Base-by-base conservation (phyloP, 2,797 vertebrate genomes). In the Melanotaenia pygmaea region DNA sequence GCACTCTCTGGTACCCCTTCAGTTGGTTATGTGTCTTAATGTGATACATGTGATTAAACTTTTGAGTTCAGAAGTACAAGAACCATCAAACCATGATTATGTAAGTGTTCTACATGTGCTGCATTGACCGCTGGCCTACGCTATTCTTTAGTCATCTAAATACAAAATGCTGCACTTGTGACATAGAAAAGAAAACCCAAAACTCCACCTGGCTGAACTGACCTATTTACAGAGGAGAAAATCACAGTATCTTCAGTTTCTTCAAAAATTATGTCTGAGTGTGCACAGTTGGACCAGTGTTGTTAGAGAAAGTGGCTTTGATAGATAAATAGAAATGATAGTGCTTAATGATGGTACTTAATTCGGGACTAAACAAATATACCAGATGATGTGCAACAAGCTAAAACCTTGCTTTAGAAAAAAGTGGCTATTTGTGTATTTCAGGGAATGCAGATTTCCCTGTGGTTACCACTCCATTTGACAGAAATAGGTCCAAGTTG, bases 311-410 rank as follows among this genome's bases (percentile, higher is more conserved):
- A 65, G 73, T 71, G 62, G 64, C 70, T 70, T 53, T 40, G 26
- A 61, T 73, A 37, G n/a, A 56, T 83, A 79, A 87, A 80, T 70
- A 59, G 77, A 82, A 57, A 83, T 16, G 69, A 83, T 69, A 68
- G 67, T 45, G 34, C 32, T 34, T 34, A 34, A 34, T 34, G 32
- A 34, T 34, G 28, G 28, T 34, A 34, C 32, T 40, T 47, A 59
- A 62, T 75, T 81, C 54, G 61, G 66, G 37, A 30, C 40, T 61
- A 69, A 30, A 34, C 22, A 53, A 70, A 54, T 11, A 26, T 32
- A 74, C 60, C 63, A 76, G 53, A 70, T n/a, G 74, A 53, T 67
- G 50, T 24, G 56, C 59, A 67, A 57, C 43, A 73, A 76, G 53
- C 71, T 47, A 34, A 79, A 66, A 74, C 63, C 59, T 38, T 66